Base-by-base conservation (phyloP, 2,888 invertebrate genomes). In the Pterostichus niger region DNA sequence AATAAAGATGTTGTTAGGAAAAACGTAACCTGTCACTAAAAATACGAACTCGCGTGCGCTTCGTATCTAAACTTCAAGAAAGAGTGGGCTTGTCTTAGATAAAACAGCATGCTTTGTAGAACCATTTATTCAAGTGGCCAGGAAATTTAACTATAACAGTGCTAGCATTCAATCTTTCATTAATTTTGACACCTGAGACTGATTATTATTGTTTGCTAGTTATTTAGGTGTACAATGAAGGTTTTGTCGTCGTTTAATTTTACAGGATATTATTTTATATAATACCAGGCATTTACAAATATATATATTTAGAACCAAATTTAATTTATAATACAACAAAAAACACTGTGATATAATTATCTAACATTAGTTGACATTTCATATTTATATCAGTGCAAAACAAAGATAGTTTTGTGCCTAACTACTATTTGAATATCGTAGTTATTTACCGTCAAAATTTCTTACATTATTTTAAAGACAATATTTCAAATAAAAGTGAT, bases 1-100 rank as follows among this genome's bases (percentile, higher is more conserved):
- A 87, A 87, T 87, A 87, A 86, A 83, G 83, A 83, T 83, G 68
- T 83, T 54, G 64, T 83, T 83, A 79, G 46, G 64, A 75, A 52
- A 24, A 73, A n/a, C 49, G 46, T 46, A 17, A 46, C 49, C 44
- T 64, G 33, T 49, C 75, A 13, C 75, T 75, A 75, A 75, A 75
- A 75, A 75, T 75, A 75, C 52, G 9, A 31, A 52, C 13, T 11
- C 24, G 24, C 24, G 61, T 17, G 64, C 64, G 33, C 64, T 24
- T 59, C 59, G 35, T 33, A 35, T 31, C 17, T 54, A 44, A 31
- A 1, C 24, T 3, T 40, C 9, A 9, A 7, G 35, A 46, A 9
- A 7, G 35, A 46, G 44, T 9, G 6, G 40, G 44, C 13, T 54
- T 54, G 54, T 54, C 68, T 71, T 71, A 71, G 71, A 71, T 71